These are phyloP conservation scores for Diplodus puntazzo DNA, from an alignment of 2,797 vertebrate species.

Conservation along the genomic window DNA sequence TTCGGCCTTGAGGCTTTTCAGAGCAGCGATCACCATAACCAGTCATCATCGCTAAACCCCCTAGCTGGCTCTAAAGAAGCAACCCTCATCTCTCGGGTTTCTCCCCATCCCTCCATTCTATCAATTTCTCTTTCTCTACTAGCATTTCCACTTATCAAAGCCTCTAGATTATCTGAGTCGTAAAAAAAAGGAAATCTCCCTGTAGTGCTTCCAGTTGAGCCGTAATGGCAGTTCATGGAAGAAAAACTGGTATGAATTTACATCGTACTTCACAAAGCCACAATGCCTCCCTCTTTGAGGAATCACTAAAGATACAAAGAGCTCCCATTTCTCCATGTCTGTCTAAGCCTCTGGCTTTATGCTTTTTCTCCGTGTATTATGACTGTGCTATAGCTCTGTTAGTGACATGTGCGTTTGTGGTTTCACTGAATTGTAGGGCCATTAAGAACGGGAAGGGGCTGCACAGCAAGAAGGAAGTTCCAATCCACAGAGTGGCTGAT, in stretches of 20 bases:
- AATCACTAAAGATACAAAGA: not conserved
- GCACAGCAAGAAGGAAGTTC: constrained; percentile 99
- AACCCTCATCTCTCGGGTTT: constrained; percentile 26
- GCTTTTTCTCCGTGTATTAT: constrained; percentile 11
- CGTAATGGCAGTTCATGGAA: constrained; percentile 49
- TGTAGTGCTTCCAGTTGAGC: constrained; percentile 41
- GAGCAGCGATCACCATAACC: constrained; percentile 24
- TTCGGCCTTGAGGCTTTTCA: constrained; percentile 49
- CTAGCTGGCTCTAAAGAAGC: constrained; percentile 35
- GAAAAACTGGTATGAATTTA: constrained; percentile 46
- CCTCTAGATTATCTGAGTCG: constrained; percentile 36
- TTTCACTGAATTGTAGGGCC: constrained; percentile 85
- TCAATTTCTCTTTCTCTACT: constrained; percentile 21
- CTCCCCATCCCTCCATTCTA: constrained; percentile 27
- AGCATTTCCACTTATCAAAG: constrained; percentile 38
- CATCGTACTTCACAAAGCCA: constrained; percentile 39
- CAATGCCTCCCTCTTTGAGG: constrained; percentile 27
- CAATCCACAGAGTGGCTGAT: constrained; percentile 97
- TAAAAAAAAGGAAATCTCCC: not conserved
- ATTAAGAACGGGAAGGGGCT: constrained; percentile 98
- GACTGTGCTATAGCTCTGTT: constrained; percentile 11
- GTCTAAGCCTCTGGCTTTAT: constrained; percentile 24
- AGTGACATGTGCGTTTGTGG: constrained; percentile 33
- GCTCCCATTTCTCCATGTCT: constrained; percentile 40
- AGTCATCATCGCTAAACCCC: constrained; percentile 52